Conservation (phyloP, 1,140 invertebrate species). For the Melipona quadrifasciata region DNA sequence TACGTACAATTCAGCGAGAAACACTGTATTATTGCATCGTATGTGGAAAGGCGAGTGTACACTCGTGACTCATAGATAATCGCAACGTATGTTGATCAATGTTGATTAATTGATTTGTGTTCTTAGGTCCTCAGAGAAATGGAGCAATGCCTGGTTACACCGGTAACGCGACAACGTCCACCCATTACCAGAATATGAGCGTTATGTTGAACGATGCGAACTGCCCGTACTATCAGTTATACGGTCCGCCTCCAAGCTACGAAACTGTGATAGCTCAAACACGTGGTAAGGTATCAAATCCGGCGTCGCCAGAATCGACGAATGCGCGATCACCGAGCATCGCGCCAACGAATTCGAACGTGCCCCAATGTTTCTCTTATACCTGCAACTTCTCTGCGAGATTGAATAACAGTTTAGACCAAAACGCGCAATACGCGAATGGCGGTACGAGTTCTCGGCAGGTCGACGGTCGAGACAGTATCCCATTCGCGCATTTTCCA, state of each 20-base stretch:
- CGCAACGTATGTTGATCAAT: neutral
- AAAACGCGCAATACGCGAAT: conserved; percentile 50
- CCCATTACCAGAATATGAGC: conserved; percentile 78
- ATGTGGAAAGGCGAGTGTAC: conserved; percentile 79
- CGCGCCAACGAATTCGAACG: conserved; percentile 53
- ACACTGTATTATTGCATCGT: conserved; percentile 80
- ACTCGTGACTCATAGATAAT: neutral
- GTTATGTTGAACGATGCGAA: conserved; percentile 76
- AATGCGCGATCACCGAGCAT: conserved; percentile 32
- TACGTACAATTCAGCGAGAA: conserved; percentile 79
- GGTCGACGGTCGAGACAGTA: conserved; percentile 30
- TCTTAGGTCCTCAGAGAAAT: conserved; percentile 66
- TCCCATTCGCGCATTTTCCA: conserved; percentile 59
- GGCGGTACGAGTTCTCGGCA: conserved; percentile 33
- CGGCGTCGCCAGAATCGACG: conserved; percentile 70
- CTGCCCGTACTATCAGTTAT: conserved; percentile 80
- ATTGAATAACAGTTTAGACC: conserved; percentile 49
- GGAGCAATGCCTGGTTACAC: conserved; percentile 52
- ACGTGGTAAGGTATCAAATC: conserved; percentile 71
- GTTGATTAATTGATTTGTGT: neutral
- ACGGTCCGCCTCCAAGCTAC: conserved; percentile 82
- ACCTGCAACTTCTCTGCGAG: conserved; percentile 63
- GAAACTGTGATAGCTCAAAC: conserved; percentile 81
- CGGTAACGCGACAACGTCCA: conserved; percentile 65
- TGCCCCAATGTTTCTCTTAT: conserved; percentile 68